These are phyloP conservation scores for Babyrousa celebensis DNA, from an alignment of 2,797 vertebrate species.

Conservation along the genomic window DNA sequence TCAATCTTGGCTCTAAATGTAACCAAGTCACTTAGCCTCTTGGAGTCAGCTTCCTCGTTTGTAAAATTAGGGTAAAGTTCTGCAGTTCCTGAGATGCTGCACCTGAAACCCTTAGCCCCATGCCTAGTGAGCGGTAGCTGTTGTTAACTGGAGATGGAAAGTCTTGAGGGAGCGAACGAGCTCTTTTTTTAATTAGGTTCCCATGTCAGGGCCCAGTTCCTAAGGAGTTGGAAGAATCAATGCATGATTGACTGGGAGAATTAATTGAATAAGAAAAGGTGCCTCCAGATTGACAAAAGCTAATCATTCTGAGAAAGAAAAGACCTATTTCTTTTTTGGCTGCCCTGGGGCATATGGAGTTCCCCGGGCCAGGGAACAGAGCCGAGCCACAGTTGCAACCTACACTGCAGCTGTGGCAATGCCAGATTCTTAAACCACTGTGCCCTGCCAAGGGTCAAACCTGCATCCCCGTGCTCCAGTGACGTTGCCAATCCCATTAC, in stretches of 20 bases:
- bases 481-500: too few species aligned
- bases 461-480: too few species aligned
- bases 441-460: too few species aligned
- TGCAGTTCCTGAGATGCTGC: neutral
- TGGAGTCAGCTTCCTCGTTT: neutral
- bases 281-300: neutral
- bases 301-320: neutral
- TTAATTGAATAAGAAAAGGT: neutral
- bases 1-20: neutral
- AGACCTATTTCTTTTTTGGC: too few species aligned
- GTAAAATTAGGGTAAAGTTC: neutral
- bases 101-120: neutral
- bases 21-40: neutral
- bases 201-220: neutral
- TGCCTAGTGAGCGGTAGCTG: neutral
- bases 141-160: neutral
- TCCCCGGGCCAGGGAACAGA: too few species aligned
- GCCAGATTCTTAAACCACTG: too few species aligned
- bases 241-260: neutral
- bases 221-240: neutral
- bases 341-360: too few species aligned
- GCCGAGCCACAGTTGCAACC: too few species aligned
- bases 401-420: too few species aligned
- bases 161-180: neutral
- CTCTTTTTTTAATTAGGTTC: neutral